Conservation (phyloP, 2,888 invertebrate species). For the Agrotis segetum region DNA sequence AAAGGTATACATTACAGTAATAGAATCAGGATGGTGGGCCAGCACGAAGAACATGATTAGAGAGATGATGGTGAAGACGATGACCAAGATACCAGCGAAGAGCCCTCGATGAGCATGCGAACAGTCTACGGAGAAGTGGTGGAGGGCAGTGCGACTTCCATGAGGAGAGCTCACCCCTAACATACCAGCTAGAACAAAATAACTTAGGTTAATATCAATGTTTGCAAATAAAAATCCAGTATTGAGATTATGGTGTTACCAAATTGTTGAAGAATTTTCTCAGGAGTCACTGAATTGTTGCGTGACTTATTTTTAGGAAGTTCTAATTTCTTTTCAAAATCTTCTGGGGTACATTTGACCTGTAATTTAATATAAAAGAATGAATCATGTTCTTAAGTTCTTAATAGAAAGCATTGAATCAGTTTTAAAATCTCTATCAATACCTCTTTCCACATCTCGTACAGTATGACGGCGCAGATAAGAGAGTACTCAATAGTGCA, state of each 20-base stretch:
- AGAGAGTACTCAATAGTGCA: slow-evolving; percentile 97
- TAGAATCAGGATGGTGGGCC: slow-evolving; percentile 92
- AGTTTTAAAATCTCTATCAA: background rate
- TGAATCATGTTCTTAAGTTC: too few relatives aligned
- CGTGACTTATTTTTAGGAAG: slow-evolving; percentile 84
- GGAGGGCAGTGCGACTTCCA: slow-evolving; percentile 86
- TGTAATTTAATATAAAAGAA: slow-evolving; percentile 62
- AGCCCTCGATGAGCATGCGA: slow-evolving; percentile 95
- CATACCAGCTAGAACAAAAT: slow-evolving; percentile 89
- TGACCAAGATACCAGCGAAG: slow-evolving; percentile 93
- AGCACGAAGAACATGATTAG: slow-evolving; percentile 97
- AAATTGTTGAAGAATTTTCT: slow-evolving; percentile 89
- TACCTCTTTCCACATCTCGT: slow-evolving; percentile 98
- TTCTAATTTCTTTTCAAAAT: slow-evolving; percentile 85
- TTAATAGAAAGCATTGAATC: background rate
- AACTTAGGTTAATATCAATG: background rate
- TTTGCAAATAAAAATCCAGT: background rate
- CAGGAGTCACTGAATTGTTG: slow-evolving; percentile 88
- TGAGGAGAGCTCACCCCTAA: slow-evolving; percentile 85
- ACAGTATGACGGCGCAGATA: slow-evolving; percentile 96
- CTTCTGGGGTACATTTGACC: slow-evolving; percentile 88
- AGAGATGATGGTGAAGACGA: slow-evolving; percentile 96
- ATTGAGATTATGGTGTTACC: slow-evolving; percentile 69
- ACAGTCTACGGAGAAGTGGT: slow-evolving; percentile 95
- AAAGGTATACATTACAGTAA: slow-evolving; percentile 80